phyloP scores from a whole-genome alignment of 2,797 vertebrate genomes.

The Platyrinchus mystaceus region DNA sequence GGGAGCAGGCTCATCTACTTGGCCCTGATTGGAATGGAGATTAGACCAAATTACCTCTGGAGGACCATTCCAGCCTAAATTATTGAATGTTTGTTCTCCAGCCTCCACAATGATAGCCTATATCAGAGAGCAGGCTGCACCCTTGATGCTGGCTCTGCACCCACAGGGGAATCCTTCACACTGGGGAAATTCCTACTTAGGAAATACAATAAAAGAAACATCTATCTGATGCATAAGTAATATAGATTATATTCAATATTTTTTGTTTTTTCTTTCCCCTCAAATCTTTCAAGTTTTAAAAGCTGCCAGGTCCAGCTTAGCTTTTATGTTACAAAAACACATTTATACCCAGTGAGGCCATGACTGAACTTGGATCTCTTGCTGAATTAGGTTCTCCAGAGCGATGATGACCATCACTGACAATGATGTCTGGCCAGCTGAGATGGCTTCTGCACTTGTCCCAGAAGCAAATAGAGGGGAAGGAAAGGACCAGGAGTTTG shows the following conservation, averaged over 20 bases:
- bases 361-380: not conserved
- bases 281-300: not conserved
- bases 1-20: not conserved
- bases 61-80: not conserved
- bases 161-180: not conserved
- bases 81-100: not conserved
- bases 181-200: not conserved
- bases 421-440: not conserved
- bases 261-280: not conserved
- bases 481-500: not conserved
- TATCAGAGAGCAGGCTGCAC: not conserved
- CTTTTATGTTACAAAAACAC: not conserved
- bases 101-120: not conserved
- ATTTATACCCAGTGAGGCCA: not conserved
- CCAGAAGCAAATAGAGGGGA: not conserved
- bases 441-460: not conserved
- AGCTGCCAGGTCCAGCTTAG: not conserved
- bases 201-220: not conserved
- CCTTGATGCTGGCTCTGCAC: not conserved
- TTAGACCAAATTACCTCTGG: not conserved
- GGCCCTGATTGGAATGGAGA: not conserved
- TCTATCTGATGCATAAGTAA: not conserved
- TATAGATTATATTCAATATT: not conserved
- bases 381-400: not conserved
- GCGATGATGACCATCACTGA: rapidly evolving